Base-by-base conservation (phyloP, 2,797 vertebrate genomes). In the Anabas testudineus region DNA sequence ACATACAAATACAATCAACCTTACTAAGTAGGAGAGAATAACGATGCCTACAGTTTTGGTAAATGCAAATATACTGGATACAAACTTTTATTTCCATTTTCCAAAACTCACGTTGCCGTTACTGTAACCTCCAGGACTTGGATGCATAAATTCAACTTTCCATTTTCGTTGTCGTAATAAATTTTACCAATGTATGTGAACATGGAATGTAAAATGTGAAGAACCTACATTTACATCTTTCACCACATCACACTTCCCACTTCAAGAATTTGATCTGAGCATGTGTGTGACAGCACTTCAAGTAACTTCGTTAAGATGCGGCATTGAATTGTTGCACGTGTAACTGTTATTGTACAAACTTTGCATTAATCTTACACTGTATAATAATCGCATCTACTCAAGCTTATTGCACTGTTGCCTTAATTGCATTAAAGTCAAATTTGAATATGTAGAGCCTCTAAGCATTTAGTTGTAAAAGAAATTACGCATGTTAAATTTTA, bases 401-500 rank as follows among this genome's bases (percentile, higher is more conserved):
- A 3, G 18, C 21, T 47, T 19, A 16, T 39, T 64, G 22, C 47
- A n/a, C 14, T 15, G 1, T 41, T 42, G n/a, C 24, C 19, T 51
- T 65, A 45, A 36, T 36, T 60, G 28, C 21, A 37, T 43, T 24
- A 39, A 4, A 55, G 10, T 48, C 32, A 16, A 3, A 19, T 32
- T 37, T 66, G 49, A 1, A 53, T 52, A 12, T 1, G 8, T 13
- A 13, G 19, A 19, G 10, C 28, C 51, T 30, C n/a, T 0, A 8
- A 24, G 26, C 26, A 14, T 4, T 54, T 7, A 36, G 10, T 26
- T 48, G 19, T 26, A 48, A 16, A 16, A 24, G 15, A 18, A 6
- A 59, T 56, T 49, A 34, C 70, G 72, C 37, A n/a, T n/a, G 47
- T 49, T 68, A 13, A 51, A 30, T 57, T 46, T 64, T 13, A 37